Conservation (phyloP, 2,113 vertebrate genomes). For the Scartelaos histophorus region DNA sequence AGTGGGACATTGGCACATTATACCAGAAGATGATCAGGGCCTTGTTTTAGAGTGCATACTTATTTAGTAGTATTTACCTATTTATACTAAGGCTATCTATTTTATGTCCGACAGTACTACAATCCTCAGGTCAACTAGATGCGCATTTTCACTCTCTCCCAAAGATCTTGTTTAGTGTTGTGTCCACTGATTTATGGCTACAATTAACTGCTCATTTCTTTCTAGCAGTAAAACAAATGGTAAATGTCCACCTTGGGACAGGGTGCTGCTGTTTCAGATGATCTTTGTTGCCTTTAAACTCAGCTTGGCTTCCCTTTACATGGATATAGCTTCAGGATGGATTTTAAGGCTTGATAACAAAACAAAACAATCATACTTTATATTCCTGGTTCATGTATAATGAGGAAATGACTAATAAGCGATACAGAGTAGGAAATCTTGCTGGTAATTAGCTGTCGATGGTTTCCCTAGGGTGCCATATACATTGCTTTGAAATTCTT, state of each 20-base stretch:
- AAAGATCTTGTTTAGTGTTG: slow-evolving; percentile 13
- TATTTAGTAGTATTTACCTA: background rate
- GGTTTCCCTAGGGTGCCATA: slow-evolving; percentile 29
- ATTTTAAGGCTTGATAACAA: slow-evolving; percentile 21
- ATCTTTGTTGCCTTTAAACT: slow-evolving; percentile 44
- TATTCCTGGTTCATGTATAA: slow-evolving; percentile 40
- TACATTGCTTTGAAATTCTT: slow-evolving; percentile 63
- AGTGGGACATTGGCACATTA: slow-evolving; percentile 40
- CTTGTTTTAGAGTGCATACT: slow-evolving; percentile 19
- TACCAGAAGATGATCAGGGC: slow-evolving; percentile 34
- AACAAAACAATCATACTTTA: slow-evolving; percentile 28
- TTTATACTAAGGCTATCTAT: background rate
- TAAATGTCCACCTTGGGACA: slow-evolving; percentile 26
- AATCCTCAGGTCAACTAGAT: slow-evolving; percentile 27
- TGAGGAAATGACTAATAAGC: slow-evolving; percentile 67
- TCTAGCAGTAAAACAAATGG: slow-evolving; percentile 49
- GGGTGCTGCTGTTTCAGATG: slow-evolving; percentile 49
- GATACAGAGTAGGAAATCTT: slow-evolving; percentile 48
- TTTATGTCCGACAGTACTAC: slow-evolving; percentile 9
- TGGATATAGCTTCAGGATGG: slow-evolving; percentile 15
- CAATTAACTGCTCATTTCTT: slow-evolving; percentile 66
- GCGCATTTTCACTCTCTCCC: slow-evolving; percentile 2
- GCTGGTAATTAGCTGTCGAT: slow-evolving; percentile 62
- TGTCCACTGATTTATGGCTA: slow-evolving; percentile 61
- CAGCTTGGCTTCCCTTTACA: slow-evolving; percentile 20